These are phyloP conservation scores for Mormyrus proboscirostris DNA, from an alignment of 2,797 vertebrate species.

Conservation along the genomic window DNA sequence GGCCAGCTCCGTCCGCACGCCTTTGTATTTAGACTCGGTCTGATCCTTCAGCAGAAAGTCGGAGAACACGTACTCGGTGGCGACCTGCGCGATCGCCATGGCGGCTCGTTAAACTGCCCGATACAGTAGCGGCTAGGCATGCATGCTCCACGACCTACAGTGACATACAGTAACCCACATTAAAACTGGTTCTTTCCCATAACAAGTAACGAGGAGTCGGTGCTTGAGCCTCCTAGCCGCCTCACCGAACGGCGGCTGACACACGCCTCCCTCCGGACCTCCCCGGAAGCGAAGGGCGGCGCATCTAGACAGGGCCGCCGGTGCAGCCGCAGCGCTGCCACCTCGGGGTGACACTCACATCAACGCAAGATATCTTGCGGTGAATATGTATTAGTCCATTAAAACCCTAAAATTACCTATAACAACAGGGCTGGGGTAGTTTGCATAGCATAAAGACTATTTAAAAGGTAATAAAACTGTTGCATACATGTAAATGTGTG, in stretches of 20 bases:
- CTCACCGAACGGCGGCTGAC: neutral
- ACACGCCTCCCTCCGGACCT: neutral
- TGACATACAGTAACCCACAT: neutral
- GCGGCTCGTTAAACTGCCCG: neutral
- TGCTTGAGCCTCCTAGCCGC: neutral
- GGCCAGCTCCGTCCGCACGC: constrained; percentile 78
- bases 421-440: neutral
- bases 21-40: constrained; percentile 68
- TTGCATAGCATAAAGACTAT: neutral
- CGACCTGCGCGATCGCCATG: constrained; percentile 90
- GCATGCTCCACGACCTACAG: neutral
- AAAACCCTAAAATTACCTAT: neutral
- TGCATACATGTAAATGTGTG: neutral
- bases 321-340: neutral
- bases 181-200: neutral
- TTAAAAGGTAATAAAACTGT: neutral
- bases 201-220: neutral
- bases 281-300: neutral
- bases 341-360: neutral
- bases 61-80: constrained; percentile 88
- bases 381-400: neutral
- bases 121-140: neutral
- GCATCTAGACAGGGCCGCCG: neutral
- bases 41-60: constrained; percentile 88
- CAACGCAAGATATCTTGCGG: neutral